A percentile compares a stretch with the other conserved stretches of the same genome.
These are phyloP conservation scores for Eulithis testata DNA, from an alignment of 2,888 invertebrate genomes.

Conservation along the genomic window DNA sequence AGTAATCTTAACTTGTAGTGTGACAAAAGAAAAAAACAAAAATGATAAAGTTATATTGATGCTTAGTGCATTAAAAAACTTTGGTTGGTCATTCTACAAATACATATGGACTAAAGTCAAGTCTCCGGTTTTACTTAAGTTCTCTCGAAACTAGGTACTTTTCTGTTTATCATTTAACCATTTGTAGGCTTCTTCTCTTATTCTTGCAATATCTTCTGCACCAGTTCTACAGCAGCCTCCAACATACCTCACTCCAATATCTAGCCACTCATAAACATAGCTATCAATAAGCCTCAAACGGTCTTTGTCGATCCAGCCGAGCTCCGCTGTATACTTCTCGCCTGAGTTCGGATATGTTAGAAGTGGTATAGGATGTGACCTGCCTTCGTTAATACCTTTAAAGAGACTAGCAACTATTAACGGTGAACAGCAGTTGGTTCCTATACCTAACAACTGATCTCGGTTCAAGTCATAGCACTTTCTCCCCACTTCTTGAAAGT, in stretches of 20 bases:
- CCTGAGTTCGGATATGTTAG: conserved; percentile 97
- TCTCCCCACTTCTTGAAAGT: conserved; percentile 87
- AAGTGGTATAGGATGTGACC: conserved; percentile 84
- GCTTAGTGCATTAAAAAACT: too few relatives aligned
- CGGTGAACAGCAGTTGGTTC: conserved; percentile 92
- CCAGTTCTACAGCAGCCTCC: conserved; percentile 97
- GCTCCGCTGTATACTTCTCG: conserved; percentile 87
- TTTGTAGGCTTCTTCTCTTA: conserved; percentile 64
- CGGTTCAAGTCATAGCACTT: conserved; percentile 87
- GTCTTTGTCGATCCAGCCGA: conserved; percentile 87
- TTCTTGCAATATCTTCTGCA: conserved; percentile 89
- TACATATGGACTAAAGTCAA: too few relatives aligned
- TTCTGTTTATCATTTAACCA: conserved; percentile 46
- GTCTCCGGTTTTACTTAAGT: too few relatives aligned
- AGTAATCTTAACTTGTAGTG: too few relatives aligned
- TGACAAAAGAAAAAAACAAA: too few relatives aligned
- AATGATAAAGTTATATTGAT: too few relatives aligned
- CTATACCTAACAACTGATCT: conserved; percentile 89
- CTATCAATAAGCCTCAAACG: conserved; percentile 85
- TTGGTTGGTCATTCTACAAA: too few relatives aligned
- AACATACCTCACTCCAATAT: conserved; percentile 90
- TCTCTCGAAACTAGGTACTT: neutral
- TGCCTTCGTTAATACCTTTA: conserved; percentile 60
- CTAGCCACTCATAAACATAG: conserved; percentile 91
- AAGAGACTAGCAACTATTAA: conserved; percentile 63